These are phyloP conservation scores for Neogobius melanostomus DNA, from an alignment of 2,113 vertebrate genomes.

Conservation along the genomic window DNA sequence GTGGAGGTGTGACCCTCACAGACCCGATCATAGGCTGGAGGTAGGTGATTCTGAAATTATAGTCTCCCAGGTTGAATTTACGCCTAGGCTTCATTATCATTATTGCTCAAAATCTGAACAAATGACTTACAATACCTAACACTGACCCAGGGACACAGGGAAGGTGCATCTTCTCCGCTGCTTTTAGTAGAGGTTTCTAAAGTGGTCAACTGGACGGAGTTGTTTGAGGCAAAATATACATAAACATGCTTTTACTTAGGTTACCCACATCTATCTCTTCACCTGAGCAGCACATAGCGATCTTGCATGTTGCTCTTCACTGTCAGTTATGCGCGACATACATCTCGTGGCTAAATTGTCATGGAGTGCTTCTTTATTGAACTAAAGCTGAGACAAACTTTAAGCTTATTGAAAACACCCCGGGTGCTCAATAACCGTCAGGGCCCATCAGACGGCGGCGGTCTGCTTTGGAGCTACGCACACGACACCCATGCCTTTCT, in stretches of 20 bases:
- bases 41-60: no score
- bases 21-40: no score
- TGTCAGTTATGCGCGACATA: slow-evolving; percentile 43
- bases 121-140: no score
- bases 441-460: slow-evolving; percentile 58
- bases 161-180: no score
- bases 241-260: neutral
- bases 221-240: no score
- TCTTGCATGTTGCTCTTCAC: slow-evolving; percentile 41
- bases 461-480: slow-evolving; percentile 57
- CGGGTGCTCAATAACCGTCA: slow-evolving; percentile 68
- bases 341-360: slow-evolving; percentile 60
- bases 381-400: slow-evolving; percentile 65
- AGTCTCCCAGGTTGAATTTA: no score
- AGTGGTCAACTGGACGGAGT: no score
- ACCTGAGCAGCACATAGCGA: neutral
- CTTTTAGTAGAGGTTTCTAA: no score
- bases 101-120: no score
- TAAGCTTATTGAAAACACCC: slow-evolving; percentile 70
- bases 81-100: no score
- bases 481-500: slow-evolving; percentile 55
- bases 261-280: neutral
- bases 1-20: no score
- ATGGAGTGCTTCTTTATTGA: slow-evolving; percentile 62
- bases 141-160: no score